Base-by-base conservation (phyloP, 2,888 invertebrate species). In the Calephelis perditalis region DNA sequence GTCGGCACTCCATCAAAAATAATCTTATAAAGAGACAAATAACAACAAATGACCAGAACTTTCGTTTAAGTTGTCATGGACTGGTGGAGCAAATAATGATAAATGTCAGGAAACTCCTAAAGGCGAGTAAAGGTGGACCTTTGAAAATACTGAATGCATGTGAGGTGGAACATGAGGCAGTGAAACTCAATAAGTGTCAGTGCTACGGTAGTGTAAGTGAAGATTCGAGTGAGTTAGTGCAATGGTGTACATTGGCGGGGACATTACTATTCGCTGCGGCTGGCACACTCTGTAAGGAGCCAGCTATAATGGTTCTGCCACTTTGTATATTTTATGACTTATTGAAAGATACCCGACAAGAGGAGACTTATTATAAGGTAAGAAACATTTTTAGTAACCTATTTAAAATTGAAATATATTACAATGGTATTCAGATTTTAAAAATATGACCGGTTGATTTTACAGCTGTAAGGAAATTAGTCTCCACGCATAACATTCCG, bases 221-320 rank as follows among this genome's bases (percentile, higher is more conserved):
- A 68, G 84, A 87, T 72, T 75, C 82, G 63, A 75, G 86, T 79
- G 91, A 86, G 77, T 78, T 84, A 70, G 73, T 84, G 75, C 86
- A 84, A 78, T 89, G 89, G 90, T 71, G 92, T 69, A 94, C 93
- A 70, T 86, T 96, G 72, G 87, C 91, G 60, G 85, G 92, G 66
- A 92, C 93, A 66, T 82, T 94, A 70, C 69, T 93, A 79, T 84
- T 95, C 67, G 95, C 97, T 46, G 90, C 94, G 55, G 94, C 95
- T 56, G 96, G 97, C 67, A 95, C 98, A 88, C 92, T 99, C 71
- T 97, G 97, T 90, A 99, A 98, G 90, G 99, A 99, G 88, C 98
- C 98, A 59, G 98, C 98, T 60, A 94, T 98, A 76, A 97, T 97
- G 69, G 97, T 98, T 65, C 90, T 99, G 73, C 95, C 96, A 62